phyloP scores from a whole-genome alignment of 2,113 vertebrate species.

The Brachypodius melanocephalos region DNA sequence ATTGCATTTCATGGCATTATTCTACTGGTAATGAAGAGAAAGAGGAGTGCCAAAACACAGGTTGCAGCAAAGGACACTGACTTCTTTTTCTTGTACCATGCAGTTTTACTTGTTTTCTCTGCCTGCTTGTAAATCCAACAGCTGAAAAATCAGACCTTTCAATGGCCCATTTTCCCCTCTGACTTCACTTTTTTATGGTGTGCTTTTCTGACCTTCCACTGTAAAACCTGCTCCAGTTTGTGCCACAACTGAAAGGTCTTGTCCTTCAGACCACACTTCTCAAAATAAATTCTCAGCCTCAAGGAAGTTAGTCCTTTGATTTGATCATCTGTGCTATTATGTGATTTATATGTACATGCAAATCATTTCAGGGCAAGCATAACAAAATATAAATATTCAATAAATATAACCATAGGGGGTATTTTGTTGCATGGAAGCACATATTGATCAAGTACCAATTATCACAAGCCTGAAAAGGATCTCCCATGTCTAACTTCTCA shows the following conservation, averaged over 20 bases:
- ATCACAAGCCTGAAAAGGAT: neutral
- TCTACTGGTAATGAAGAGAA: neutral
- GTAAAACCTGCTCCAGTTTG: neutral
- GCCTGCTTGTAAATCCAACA: neutral
- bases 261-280: neutral
- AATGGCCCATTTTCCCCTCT: neutral
- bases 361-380: neutral
- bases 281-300: neutral
- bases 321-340: neutral
- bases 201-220: neutral
- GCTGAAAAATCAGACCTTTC: neutral
- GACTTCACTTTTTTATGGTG: neutral
- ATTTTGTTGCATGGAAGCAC: neutral
- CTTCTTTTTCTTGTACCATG: neutral
- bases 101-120: neutral
- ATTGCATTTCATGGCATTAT: neutral
- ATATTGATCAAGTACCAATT: neutral
- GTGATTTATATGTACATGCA: neutral
- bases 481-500: neutral
- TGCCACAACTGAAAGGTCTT: neutral
- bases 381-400: neutral
- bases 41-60: neutral
- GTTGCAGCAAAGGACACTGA: neutral
- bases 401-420: neutral
- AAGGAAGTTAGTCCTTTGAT: neutral